A percentile compares a stretch with the other conserved stretches of the same genome.
Evolutionary conservation across 2,113 vertebrate genomes (phyloP).

Genomic region (Coptodon bakossiorum): DNA sequence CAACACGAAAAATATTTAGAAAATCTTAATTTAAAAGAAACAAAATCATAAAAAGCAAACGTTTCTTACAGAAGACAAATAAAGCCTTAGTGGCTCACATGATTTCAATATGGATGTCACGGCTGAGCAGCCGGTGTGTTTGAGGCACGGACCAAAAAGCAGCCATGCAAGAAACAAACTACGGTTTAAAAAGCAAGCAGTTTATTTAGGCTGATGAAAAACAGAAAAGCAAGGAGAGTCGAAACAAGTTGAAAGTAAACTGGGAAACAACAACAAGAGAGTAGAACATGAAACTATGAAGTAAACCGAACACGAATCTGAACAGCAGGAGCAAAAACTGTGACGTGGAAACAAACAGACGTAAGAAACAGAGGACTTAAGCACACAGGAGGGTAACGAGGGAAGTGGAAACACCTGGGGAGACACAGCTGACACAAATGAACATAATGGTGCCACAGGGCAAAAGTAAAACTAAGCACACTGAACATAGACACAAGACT

Average conservation of each 20-base stretch:
- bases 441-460: not conserved
- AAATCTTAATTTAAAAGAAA: too few species aligned
- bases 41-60: too few species aligned
- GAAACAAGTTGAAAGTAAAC: not conserved
- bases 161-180: not conserved
- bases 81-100: too few species aligned
- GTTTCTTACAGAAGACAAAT: too few species aligned
- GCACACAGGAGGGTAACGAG: not conserved
- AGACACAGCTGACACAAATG: not conserved
- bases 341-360: not conserved
- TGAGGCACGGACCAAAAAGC: fast-evolving
- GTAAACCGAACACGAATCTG: fast-evolving
- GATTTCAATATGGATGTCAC: too few species aligned
- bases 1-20: too few species aligned
- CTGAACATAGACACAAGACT: not conserved
- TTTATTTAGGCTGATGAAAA: not conserved
- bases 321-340: not conserved
- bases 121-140: not conserved
- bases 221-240: fast-evolving
- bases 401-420: not conserved
- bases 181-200: fast-evolving
- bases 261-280: not conserved
- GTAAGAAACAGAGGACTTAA: not conserved
- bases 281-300: fast-evolving
- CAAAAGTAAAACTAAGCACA: fast-evolving